These are phyloP conservation scores for Trypoxylus dichotomus DNA, from an alignment of 1,140 invertebrate species.

Conservation along the genomic window DNA sequence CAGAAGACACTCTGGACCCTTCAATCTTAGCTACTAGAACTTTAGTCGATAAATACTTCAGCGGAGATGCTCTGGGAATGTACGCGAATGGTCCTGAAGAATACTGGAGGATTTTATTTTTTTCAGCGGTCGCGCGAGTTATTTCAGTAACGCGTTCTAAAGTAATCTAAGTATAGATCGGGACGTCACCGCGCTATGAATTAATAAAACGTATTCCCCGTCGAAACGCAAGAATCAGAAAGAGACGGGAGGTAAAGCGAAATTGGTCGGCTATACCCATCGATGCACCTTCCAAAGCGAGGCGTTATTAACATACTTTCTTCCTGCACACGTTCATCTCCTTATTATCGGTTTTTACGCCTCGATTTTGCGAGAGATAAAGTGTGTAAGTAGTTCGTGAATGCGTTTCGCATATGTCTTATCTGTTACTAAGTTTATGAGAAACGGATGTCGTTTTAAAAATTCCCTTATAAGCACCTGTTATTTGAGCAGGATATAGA, in stretches of 20 bases:
- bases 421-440: too few relatives aligned
- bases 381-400: neutral
- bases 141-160: conserved; percentile 26
- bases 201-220: conserved; percentile 12
- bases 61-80: neutral
- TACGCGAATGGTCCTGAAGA: conserved; percentile 14
- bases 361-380: neutral
- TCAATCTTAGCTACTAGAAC: too few relatives aligned
- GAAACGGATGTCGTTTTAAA: too few relatives aligned
- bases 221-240: neutral
- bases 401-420: too few relatives aligned
- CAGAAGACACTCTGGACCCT: neutral
- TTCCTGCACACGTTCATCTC: neutral
- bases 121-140: conserved; percentile 22
- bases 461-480: too few relatives aligned
- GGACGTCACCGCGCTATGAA: conserved; percentile 17
- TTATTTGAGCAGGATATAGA: too few relatives aligned
- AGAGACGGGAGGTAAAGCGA: neutral
- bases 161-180: conserved; percentile 24
- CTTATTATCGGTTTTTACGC: neutral
- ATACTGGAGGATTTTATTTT: conserved; percentile 24
- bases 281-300: neutral
- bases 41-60: too few relatives aligned
- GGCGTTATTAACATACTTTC: neutral
- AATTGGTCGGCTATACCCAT: neutral